Percentiles rank a stretch among this genome's conserved stretches.
Conservation (phyloP, 2,113 vertebrate species). For the Thalassarche chlororhynchos region DNA sequence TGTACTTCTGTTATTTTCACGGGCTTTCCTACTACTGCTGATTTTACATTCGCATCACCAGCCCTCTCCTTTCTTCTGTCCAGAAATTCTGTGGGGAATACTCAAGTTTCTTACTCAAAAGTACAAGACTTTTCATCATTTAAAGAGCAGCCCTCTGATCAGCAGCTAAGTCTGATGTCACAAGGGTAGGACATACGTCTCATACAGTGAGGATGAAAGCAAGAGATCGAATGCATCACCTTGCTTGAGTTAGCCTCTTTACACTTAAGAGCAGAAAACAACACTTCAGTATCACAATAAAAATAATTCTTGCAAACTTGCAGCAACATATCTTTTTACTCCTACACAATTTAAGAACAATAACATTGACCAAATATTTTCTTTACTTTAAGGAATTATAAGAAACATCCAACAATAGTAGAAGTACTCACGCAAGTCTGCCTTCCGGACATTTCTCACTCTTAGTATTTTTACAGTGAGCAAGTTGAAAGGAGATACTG, state of each 20-base stretch:
- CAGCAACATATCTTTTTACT: neutral
- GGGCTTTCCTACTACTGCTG: neutral
- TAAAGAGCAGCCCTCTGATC: neutral
- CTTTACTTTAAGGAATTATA: neutral
- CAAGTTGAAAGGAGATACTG: slow-evolving; percentile 64
- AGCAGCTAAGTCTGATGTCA: neutral
- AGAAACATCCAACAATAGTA: neutral
- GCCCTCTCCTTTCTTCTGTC: neutral
- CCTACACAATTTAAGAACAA: neutral
- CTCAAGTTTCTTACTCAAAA: neutral
- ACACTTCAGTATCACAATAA: neutral
- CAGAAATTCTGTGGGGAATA: neutral
- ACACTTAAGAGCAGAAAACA: neutral
- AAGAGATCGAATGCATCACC: neutral
- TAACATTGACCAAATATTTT: neutral
- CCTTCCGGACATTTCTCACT: slow-evolving; percentile 60
- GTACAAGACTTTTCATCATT: neutral
- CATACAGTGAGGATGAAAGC: neutral
- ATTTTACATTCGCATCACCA: neutral
- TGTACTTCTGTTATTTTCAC: neutral
- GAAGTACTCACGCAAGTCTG: slow-evolving; percentile 65
- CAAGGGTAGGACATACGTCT: neutral
- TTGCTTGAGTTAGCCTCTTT: neutral
- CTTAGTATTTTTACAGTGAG: slow-evolving; percentile 64
- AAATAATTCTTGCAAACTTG: neutral